Percentiles rank a stretch among this genome's conserved stretches.
Conservation (phyloP, 2,888 invertebrate genomes). For the Atethmia centrago region DNA sequence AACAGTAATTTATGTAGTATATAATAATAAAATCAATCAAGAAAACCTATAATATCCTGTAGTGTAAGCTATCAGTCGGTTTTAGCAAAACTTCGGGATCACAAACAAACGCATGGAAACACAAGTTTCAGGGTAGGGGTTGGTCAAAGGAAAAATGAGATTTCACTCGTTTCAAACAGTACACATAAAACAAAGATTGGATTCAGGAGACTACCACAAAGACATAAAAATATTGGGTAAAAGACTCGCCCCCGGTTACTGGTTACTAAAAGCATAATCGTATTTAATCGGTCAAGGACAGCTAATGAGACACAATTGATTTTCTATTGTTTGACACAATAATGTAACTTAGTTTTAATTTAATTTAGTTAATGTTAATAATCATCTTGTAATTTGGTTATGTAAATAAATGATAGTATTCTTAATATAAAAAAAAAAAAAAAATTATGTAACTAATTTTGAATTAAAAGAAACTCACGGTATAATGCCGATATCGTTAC, state of each 20-base stretch:
- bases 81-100: conserved; percentile 54
- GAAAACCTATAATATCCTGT: conserved; percentile 36
- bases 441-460: background rate
- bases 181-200: conserved; percentile 20
- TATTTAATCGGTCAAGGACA: no score
- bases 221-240: background rate
- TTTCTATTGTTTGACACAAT: no score
- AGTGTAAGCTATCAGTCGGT: conserved; percentile 16
- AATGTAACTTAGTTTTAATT: no score
- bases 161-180: conserved; percentile 10
- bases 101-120: conserved; percentile 48
- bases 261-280: background rate
- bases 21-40: background rate
- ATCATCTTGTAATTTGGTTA: no score
- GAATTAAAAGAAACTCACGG: background rate
- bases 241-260: no score
- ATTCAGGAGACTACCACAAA: conserved; percentile 30
- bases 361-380: no score
- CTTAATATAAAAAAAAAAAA: no score
- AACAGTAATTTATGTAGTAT: background rate
- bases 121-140: conserved; percentile 8
- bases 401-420: no score
- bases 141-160: conserved; percentile 10
- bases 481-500: background rate
- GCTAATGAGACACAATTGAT: no score